Conservation (phyloP, 2,888 invertebrate genomes). For the Cryptus viduatorius region DNA sequence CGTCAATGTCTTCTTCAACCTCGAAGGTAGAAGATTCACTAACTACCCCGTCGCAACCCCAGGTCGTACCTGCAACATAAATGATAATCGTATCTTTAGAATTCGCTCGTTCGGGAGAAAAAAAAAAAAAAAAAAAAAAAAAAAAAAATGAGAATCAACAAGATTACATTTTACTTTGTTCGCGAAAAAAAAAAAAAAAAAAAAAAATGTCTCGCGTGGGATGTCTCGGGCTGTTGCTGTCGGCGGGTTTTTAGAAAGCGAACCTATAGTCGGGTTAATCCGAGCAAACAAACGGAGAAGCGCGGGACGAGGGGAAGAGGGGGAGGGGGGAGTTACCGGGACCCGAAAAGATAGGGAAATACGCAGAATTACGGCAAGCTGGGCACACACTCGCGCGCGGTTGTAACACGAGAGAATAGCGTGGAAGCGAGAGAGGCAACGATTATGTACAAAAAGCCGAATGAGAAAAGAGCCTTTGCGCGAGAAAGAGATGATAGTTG, state of each 20-base stretch:
- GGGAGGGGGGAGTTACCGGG: constrained; percentile 41
- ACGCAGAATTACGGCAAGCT: constrained; percentile 81
- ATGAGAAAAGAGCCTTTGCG: constrained; percentile 23
- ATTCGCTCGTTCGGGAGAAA: background rate
- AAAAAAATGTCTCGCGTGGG: constrained; percentile 35
- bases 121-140: background rate
- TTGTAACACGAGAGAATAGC: constrained; percentile 67
- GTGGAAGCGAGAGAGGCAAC: constrained; percentile 49
- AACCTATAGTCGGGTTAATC: constrained; percentile 77
- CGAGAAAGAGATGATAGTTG: constrained; percentile 39
- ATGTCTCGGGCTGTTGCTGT: constrained; percentile 52
- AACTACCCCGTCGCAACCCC: constrained; percentile 83
- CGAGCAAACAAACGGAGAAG: constrained; percentile 76
- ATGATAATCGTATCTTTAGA: constrained; percentile 33
- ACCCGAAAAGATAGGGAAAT: constrained; percentile 74
- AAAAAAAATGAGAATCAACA: background rate
- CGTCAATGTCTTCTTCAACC: constrained; percentile 70
- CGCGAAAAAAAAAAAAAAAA: constrained; percentile 14
- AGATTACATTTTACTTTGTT: constrained; percentile 35
- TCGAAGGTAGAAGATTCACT: constrained; percentile 76
- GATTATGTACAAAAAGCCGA: constrained; percentile 50
- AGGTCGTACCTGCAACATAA: constrained; percentile 82
- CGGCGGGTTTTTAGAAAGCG: constrained; percentile 72
- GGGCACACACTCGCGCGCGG: constrained; percentile 77
- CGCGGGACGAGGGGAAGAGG: constrained; percentile 58